Evolutionary conservation across 1,140 invertebrate species (phyloP).

Genomic region (Pinna nobilis): DNA sequence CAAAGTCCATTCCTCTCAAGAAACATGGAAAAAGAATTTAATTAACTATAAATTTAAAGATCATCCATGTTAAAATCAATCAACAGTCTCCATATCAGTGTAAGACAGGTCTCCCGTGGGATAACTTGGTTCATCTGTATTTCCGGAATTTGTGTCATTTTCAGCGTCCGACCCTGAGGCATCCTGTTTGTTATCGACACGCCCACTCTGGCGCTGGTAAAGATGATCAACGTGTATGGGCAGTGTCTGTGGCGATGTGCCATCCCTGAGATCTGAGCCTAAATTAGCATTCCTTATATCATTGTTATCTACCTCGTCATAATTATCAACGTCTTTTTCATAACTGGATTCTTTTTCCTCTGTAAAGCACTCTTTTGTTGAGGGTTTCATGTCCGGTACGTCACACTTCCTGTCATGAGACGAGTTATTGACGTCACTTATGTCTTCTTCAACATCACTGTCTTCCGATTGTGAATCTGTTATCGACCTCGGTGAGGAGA

Average conservation of each 20-base stretch:
- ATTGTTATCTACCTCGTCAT: background rate
- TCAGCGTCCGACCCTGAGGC: constrained; percentile 5
- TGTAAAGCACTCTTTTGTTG: too few species aligned
- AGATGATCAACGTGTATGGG: background rate
- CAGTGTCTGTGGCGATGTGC: constrained; percentile 2
- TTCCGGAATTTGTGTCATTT: constrained; percentile 28
- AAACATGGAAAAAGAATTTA: background rate
- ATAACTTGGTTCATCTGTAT: constrained; percentile 27
- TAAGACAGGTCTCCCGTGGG: constrained; percentile 43
- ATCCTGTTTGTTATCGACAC: background rate
- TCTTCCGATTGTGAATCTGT: constrained; percentile 23
- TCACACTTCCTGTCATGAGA: too few species aligned
- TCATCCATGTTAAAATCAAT: constrained; percentile 39
- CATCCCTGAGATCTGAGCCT: constrained; percentile 21
- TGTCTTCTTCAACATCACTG: too few species aligned
- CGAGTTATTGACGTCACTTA: too few species aligned
- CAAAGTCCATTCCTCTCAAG: background rate
- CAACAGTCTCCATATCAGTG: constrained; percentile 70
- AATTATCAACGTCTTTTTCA: constrained; percentile 7
- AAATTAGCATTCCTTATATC: background rate
- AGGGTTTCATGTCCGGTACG: too few species aligned
- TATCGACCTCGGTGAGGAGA: constrained; percentile 20
- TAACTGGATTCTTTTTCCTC: constrained; percentile 8
- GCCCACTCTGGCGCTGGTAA: constrained; percentile 14
- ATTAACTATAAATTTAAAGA: background rate